A percentile compares a stretch with the other conserved stretches of the same genome.
phyloP scores from a whole-genome alignment of 2,888 invertebrate species.

The Hecatera dysodea region DNA sequence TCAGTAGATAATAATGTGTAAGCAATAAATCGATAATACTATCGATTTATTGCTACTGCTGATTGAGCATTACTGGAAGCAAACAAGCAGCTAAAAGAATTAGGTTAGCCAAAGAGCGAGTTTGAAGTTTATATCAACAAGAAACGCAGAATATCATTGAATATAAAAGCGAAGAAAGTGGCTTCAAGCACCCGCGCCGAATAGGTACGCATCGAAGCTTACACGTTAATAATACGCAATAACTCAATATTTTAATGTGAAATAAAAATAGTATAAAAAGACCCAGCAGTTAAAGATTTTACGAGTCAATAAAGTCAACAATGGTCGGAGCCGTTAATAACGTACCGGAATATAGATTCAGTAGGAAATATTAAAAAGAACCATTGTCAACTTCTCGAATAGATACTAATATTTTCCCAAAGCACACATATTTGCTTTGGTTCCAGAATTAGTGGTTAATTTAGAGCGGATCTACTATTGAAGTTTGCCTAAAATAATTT shows the following conservation, averaged over 20 bases:
- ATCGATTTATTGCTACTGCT: too few relatives aligned
- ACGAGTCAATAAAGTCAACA: slow-evolving; percentile 69
- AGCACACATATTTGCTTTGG: slow-evolving; percentile 1
- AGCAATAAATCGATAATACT: slow-evolving; percentile 7
- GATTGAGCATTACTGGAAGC: too few relatives aligned
- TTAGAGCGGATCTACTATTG: background rate
- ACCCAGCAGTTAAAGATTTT: slow-evolving; percentile 64
- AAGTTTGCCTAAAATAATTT: slow-evolving; percentile 12
- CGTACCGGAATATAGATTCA: slow-evolving; percentile 47
- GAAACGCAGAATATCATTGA: background rate
- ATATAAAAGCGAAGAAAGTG: background rate
- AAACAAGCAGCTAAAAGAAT: too few relatives aligned
- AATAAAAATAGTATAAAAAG: slow-evolving; percentile 65
- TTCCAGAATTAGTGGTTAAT: slow-evolving; percentile 19
- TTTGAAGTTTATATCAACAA: slow-evolving; percentile 1
- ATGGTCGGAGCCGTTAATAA: slow-evolving; percentile 57
- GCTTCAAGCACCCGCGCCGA: background rate
- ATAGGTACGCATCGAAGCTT: slow-evolving; percentile 14
- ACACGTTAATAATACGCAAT: slow-evolving; percentile 56
- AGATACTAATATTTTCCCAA: background rate
- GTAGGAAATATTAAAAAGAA: slow-evolving; percentile 35
- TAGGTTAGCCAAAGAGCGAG: background rate
- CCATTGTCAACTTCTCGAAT: slow-evolving; percentile 3
- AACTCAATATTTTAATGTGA: slow-evolving; percentile 65
- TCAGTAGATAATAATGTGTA: background rate